These are phyloP conservation scores for Oncorhynchus tshawytscha DNA, from an alignment of 2,113 vertebrate genomes.

Conservation along the genomic window DNA sequence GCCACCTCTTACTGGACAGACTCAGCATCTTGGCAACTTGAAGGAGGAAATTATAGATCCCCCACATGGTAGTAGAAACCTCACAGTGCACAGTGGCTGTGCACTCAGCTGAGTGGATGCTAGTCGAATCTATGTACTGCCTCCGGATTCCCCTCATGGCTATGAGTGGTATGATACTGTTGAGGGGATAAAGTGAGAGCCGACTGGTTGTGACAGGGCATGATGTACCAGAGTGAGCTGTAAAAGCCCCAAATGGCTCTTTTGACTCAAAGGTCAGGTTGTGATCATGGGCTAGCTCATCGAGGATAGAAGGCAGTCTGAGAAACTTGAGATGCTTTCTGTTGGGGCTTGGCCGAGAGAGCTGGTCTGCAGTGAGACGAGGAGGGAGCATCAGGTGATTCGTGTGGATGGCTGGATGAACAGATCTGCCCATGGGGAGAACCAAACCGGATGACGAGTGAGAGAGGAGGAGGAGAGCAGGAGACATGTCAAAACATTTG, in stretches of 20 bases:
- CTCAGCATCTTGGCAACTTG: not conserved
- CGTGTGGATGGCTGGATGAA: not conserved
- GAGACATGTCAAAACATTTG: conserved; percentile 4
- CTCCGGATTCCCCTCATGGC: not conserved
- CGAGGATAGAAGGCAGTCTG: conserved; percentile 12
- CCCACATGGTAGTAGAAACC: not conserved
- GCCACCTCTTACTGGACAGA: not conserved
- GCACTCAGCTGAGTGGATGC: not conserved
- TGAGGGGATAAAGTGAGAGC: not conserved
- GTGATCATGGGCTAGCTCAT: not conserved
- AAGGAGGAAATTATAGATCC: no score
- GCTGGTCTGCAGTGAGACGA: not conserved
- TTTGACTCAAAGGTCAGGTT: conserved; percentile 33
- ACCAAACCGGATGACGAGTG: not conserved
- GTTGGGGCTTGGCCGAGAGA: no score
- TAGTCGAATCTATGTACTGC: conserved; percentile 1
- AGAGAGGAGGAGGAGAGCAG: not conserved
- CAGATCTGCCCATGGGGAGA: not conserved
- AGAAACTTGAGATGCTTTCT: not conserved
- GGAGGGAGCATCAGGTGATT: conserved; percentile 20
- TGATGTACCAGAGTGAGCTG: conserved; percentile 24
- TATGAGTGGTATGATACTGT: not conserved
- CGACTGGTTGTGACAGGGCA: conserved; percentile 20
- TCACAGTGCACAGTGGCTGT: not conserved
- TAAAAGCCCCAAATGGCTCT: conserved; percentile 11